Conservation (phyloP, 2,797 vertebrate genomes). For the Pteropus rufus region DNA sequence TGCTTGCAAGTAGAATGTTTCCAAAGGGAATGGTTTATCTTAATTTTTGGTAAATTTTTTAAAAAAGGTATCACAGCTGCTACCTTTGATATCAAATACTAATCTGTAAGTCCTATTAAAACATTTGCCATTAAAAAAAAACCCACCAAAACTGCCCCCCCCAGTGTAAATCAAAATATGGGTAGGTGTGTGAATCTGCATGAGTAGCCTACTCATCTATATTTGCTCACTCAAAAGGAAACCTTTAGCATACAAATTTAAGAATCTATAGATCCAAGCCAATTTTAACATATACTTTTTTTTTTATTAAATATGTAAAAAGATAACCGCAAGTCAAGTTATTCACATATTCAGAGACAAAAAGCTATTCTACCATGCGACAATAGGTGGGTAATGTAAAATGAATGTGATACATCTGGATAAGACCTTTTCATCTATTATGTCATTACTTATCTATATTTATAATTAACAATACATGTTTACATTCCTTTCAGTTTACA, state of each 20-base stretch:
- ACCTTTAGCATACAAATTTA: conserved; percentile 38
- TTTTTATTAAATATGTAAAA: conserved; percentile 99
- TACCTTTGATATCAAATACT: conserved; percentile 26
- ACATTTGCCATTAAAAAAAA: conserved; percentile 24
- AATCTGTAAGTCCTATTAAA: conserved; percentile 20
- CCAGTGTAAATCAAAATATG: background rate
- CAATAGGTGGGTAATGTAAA: conserved; percentile 94
- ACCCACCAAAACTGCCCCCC: too few species aligned
- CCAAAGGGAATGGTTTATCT: background rate
- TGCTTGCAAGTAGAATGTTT: background rate
- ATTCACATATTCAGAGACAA: conserved; percentile 97
- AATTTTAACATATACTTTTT: conserved; percentile 91
- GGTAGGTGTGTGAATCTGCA: background rate
- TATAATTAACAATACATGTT: conserved; percentile 99
- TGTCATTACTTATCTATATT: conserved; percentile 93
- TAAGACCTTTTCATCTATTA: conserved; percentile 87
- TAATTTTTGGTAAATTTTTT: background rate
- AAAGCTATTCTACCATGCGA: conserved; percentile 98
- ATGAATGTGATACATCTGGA: conserved; percentile 89
- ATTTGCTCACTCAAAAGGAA: conserved; percentile 27
- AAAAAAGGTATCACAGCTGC: background rate
- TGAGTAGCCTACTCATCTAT: background rate
- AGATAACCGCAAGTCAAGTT: conserved; percentile 97
- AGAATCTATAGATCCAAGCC: conserved; percentile 84
- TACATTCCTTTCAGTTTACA: conserved; percentile 99